Base-by-base conservation (phyloP, 2,113 vertebrate genomes). In the Seriola aureovittata region DNA sequence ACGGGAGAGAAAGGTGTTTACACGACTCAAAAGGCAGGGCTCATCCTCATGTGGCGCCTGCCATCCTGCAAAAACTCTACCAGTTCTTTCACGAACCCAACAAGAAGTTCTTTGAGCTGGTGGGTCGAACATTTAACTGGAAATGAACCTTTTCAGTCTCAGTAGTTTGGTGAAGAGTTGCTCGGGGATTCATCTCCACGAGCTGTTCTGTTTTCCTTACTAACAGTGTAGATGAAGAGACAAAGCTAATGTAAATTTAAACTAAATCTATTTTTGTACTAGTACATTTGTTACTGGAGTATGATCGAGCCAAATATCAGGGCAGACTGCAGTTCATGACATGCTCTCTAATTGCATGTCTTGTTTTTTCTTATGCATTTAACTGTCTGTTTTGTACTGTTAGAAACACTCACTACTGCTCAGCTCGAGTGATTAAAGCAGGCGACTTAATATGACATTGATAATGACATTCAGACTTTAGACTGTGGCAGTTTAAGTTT, bases 91-190 rank as follows among this genome's bases (percentile, higher is more conserved):
- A 96, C 4, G 96, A 99, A 91, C 98, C 98, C 77, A 99, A 99
- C 91, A 96, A 90, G 92, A 98, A 95, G 85, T 98, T 99, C 91
- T 99, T 98, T 85, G 94, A 98, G 81, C 95, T 99, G 19, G 96
- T 99, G 62, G 97, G 97, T 75, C 95, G 96, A 87, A 98, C 97
- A 32, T 99, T 99, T 92, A 94, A 97, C 93, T 99, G 98, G 98
- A 97, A 97, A 77, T 97, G 91, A 94, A 75, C 32, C 34, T 76
- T 48, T 71, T 60, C 54, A 21, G 85, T 29, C n/a, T 58, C n/a
- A 4, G 44, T 60, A 25, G 36, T 21, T 85, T 19, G 25, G 34
- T 34, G 58, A 81, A 14, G 52, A 64, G 57, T 48, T 11, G 44
- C 19, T 36, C 13, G 32, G 44, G 63, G 70, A 23, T 21, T 8